Conservation (phyloP, 2,888 invertebrate species). For the Cerceris ruficornis region DNA sequence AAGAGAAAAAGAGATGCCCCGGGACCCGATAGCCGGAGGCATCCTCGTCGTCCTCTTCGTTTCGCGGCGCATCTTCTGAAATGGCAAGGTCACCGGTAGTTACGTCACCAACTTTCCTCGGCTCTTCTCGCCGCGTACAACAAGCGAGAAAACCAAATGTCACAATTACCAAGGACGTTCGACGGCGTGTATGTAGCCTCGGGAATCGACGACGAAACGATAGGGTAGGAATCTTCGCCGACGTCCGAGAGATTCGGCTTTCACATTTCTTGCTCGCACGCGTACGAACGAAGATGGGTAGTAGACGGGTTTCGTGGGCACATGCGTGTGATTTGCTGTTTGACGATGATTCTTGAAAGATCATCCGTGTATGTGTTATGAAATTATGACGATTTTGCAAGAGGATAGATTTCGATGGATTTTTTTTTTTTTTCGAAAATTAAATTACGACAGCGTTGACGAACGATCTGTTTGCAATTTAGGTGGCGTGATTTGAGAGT, state of each 20-base stretch:
- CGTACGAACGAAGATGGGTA: not conserved
- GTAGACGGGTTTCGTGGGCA: not conserved
- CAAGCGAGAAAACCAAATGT: slow-evolving; percentile 68
- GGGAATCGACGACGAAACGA: slow-evolving; percentile 36
- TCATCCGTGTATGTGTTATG: not conserved
- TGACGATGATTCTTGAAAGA: not conserved
- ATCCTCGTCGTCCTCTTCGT: slow-evolving; percentile 36
- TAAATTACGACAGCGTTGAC: not conserved
- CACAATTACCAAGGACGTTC: slow-evolving; percentile 71
- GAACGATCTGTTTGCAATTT: not conserved
- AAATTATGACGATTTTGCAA: slow-evolving; percentile 3
- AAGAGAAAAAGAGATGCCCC: slow-evolving; percentile 13
- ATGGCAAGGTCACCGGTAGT: slow-evolving; percentile 77
- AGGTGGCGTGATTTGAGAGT: not conserved
- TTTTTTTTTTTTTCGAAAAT: not conserved
- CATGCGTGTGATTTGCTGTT: too few relatives aligned
- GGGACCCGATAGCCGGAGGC: slow-evolving; percentile 51
- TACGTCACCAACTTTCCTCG: slow-evolving; percentile 70
- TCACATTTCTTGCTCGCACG: slow-evolving; percentile 45
- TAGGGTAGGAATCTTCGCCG: slow-evolving; percentile 38
- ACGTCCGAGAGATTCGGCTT: slow-evolving; percentile 49
- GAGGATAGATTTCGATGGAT: not conserved
- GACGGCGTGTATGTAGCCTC: slow-evolving; percentile 47
- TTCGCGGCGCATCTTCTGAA: slow-evolving; percentile 73
- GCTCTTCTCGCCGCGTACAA: slow-evolving; percentile 37